A percentile compares a stretch with the other conserved stretches of the same genome.
phyloP scores from a whole-genome alignment of 2,113 vertebrate species.

The Chloebia gouldiae region DNA sequence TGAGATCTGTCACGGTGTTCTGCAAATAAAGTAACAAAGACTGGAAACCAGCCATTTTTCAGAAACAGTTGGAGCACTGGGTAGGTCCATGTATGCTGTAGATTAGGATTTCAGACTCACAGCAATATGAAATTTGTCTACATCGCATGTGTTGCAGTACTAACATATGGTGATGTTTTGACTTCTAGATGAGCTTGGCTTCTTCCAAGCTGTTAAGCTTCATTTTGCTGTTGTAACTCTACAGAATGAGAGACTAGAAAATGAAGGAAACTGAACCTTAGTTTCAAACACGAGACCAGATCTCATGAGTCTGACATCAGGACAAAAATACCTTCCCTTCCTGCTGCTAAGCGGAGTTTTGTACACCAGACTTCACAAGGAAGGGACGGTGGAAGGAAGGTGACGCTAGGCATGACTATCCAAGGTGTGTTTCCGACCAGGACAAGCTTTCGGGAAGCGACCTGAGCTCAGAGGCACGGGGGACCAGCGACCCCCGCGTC shows the following conservation, averaged over 20 bases:
- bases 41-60: neutral
- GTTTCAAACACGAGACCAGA: neutral
- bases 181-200: neutral
- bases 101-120: neutral
- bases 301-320: neutral
- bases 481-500: fast-evolving
- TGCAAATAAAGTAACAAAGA: neutral
- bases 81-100: neutral
- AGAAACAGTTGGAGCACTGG: neutral
- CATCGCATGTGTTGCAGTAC: neutral
- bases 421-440: fast-evolving
- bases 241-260: neutral
- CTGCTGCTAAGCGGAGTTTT: neutral
- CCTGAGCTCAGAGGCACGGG: neutral
- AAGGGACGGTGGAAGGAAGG: neutral
- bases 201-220: slow-evolving; percentile 34
- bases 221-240: neutral
- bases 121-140: slow-evolving; percentile 13
- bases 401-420: neutral
- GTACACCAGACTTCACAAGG: neutral
- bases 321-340: neutral
- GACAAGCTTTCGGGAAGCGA: no score
- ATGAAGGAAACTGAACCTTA: neutral
- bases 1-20: neutral
- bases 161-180: slow-evolving; percentile 33